Percentiles rank a stretch among this genome's conserved stretches.
phyloP scores from a whole-genome alignment of 2,797 vertebrate species.

The Garrulus glandarius region DNA sequence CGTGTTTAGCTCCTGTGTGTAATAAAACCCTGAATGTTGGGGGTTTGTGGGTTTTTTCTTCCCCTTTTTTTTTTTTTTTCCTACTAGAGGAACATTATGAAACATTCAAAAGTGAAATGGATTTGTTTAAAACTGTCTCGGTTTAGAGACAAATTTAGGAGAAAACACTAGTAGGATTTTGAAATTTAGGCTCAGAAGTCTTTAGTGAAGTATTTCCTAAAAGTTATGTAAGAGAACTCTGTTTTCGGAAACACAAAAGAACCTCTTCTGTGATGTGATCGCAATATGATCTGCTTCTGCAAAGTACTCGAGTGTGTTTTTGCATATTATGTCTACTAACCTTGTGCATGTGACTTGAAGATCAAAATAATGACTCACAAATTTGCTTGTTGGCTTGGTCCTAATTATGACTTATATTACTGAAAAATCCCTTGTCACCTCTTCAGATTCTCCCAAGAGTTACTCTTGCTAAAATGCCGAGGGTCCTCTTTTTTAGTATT shows the following conservation, averaged over 20 bases:
- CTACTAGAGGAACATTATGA: not conserved
- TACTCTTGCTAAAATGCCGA: not conserved
- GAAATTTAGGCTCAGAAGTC: not conserved
- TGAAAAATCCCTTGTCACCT: not conserved
- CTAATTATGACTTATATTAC: not conserved
- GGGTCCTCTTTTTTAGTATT: not conserved
- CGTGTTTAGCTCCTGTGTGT: not conserved
- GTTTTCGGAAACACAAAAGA: not conserved
- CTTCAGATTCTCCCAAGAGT: not conserved
- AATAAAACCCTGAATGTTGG: not conserved
- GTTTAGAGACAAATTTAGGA: not conserved
- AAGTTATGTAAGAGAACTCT: not conserved
- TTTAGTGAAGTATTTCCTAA: not conserved
- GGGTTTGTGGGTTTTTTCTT: rapidly evolving
- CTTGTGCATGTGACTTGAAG: not conserved
- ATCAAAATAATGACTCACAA: not conserved
- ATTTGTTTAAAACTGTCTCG: not conserved
- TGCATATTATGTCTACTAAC: not conserved
- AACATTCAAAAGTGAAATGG: not conserved
- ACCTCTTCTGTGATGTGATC: not conserved
- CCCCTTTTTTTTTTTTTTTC: too few relatives aligned
- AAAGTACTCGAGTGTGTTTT: not conserved
- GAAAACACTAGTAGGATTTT: not conserved
- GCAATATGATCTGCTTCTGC: not conserved
- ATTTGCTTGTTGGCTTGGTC: not conserved